These are phyloP conservation scores for Cuculus canorus DNA, from an alignment of 2,797 vertebrate species.

Conservation along the genomic window DNA sequence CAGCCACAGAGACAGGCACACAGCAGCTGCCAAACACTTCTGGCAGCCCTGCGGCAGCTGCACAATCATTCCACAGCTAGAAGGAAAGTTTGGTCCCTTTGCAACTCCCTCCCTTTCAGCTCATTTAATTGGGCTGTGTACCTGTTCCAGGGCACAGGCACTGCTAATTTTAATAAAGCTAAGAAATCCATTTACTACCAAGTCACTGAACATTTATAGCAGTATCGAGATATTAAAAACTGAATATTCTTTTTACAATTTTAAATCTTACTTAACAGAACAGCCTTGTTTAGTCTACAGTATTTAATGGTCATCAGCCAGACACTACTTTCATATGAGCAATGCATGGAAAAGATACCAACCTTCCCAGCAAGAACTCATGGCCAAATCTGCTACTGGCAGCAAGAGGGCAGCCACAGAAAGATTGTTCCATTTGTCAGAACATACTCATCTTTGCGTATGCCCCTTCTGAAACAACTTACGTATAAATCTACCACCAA, in stretches of 20 bases:
- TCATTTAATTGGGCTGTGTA: neutral
- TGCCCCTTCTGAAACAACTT: neutral
- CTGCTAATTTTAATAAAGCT: constrained; percentile 10
- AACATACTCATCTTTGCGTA: neutral
- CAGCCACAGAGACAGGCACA: neutral
- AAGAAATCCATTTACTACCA: neutral
- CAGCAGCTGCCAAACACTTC: neutral
- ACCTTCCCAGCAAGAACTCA: neutral
- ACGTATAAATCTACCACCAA: neutral
- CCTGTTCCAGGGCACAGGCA: neutral
- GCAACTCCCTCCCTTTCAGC: neutral
- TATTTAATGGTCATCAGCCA: constrained; percentile 1
- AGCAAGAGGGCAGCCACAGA: neutral
- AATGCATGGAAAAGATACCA: neutral
- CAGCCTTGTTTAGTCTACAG: constrained; percentile 36
- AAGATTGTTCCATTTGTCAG: neutral
- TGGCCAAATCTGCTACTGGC: neutral
- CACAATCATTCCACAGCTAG: neutral
- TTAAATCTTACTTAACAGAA: constrained; percentile 21
- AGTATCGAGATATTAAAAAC: constrained; percentile 18
- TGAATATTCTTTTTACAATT: neutral
- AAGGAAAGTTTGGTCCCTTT: neutral
- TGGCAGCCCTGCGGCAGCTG: neutral
- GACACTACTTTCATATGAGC: neutral
- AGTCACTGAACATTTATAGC: neutral